Evolutionary conservation across 92 coral and sea anemone species (phyloP).

Genomic region (Nematostella vectensis): DNA sequence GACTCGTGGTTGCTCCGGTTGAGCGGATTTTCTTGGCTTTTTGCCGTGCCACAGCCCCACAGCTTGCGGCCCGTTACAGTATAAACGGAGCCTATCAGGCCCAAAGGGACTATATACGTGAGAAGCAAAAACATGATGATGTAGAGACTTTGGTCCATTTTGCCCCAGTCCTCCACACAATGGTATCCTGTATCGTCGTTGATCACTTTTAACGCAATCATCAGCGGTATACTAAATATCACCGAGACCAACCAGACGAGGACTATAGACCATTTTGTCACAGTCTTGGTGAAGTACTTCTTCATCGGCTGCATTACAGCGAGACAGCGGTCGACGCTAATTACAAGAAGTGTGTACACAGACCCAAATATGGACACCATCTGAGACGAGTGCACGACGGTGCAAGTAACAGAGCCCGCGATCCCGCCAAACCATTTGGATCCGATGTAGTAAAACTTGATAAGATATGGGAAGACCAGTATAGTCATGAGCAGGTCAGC

Average conservation of each 20-base stretch:
- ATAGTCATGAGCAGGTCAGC: constrained; percentile 67
- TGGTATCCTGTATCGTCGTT: constrained; percentile 6
- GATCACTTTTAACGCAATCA: constrained; percentile 32
- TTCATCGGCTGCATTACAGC: constrained; percentile 53
- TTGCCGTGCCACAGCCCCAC: constrained; percentile 43
- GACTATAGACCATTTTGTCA: constrained; percentile 14
- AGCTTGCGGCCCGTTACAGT: constrained; percentile 43
- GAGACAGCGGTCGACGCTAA: constrained; percentile 60
- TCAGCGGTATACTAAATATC: constrained; percentile 43
- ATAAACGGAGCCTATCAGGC: constrained; percentile 37
- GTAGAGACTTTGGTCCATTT: constrained; percentile 32
- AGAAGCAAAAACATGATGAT: constrained; percentile 28
- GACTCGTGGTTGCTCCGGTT: constrained; percentile 18
- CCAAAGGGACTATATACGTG: constrained; percentile 44
- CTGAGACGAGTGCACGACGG: constrained; percentile 31
- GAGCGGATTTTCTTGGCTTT: constrained; percentile 37
- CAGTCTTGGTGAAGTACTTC: constrained; percentile 18
- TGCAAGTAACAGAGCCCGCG: constrained; percentile 52
- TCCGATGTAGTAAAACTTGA: constrained; percentile 37
- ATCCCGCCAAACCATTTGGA: constrained; percentile 67
- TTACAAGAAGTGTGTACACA: constrained; percentile 50
- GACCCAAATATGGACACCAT: constrained; percentile 44
- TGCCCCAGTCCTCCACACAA: constrained; percentile 44
- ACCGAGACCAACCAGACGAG: constrained; percentile 46
- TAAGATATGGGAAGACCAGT: constrained; percentile 39